phyloP scores from a whole-genome alignment of 2,113 vertebrate species.

The Sapayoa aenigma region DNA sequence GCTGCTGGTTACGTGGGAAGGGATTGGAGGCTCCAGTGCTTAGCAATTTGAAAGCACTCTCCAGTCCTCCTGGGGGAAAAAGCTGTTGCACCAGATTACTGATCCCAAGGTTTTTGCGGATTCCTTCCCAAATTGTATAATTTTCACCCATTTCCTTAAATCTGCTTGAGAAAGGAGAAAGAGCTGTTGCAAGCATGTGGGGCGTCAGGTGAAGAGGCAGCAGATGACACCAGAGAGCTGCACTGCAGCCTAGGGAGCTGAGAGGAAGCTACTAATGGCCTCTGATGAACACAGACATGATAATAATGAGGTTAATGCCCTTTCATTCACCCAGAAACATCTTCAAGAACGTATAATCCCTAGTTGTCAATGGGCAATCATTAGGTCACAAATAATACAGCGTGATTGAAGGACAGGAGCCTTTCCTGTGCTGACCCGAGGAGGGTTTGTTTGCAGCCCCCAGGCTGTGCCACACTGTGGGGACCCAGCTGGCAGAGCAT shows the following conservation, averaged over 20 bases:
- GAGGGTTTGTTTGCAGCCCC: background rate
- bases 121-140: background rate
- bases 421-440: background rate
- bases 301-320: slow-evolving; percentile 50
- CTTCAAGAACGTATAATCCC: slow-evolving; percentile 17
- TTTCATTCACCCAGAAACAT: slow-evolving; percentile 50
- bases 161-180: background rate
- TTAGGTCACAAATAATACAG: slow-evolving; percentile 52
- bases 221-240: background rate
- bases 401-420: background rate
- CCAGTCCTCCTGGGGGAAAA: background rate
- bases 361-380: slow-evolving; percentile 31
- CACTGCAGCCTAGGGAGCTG: background rate
- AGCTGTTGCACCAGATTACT: background rate
- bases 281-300: background rate
- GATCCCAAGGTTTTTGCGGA: background rate
- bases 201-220: background rate
- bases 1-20: background rate
- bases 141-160: background rate
- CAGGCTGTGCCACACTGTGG: background rate
- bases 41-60: background rate
- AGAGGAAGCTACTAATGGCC: background rate
- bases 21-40: background rate
- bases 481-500: background rate
- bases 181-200: background rate